These are phyloP conservation scores for Lacanobia wlatinum DNA, from an alignment of 2,888 invertebrate genomes.

Conservation along the genomic window DNA sequence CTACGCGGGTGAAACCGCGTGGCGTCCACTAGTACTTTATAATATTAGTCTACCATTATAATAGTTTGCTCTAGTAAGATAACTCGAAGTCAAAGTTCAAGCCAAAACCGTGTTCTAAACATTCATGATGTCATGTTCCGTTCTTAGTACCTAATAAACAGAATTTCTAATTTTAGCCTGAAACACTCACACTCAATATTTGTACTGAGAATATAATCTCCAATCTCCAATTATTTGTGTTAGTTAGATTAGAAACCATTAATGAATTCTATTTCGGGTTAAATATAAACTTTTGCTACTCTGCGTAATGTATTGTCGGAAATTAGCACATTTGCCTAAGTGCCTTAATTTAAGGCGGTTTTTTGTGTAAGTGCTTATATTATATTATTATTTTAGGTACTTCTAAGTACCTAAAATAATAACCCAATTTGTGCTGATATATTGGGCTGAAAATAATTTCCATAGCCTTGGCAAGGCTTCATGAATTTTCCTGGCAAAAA, in stretches of 20 bases:
- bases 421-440: too few species aligned
- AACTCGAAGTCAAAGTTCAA: constrained; percentile 44
- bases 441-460: too few species aligned
- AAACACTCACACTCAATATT: constrained; percentile 11
- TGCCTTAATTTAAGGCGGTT: too few species aligned
- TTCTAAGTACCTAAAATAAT: too few species aligned
- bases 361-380: too few species aligned
- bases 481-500: too few species aligned
- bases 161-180: constrained; percentile 35
- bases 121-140: constrained; percentile 40
- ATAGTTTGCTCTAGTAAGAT: constrained; percentile 16
- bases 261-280: constrained; percentile 17
- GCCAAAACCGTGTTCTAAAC: background rate
- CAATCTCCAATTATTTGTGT: constrained; percentile 25
- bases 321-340: background rate
- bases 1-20: too few species aligned
- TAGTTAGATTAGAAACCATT: constrained; percentile 9
- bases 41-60: background rate
- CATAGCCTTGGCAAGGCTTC: too few species aligned
- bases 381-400: too few species aligned
- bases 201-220: too few species aligned
- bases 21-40: too few species aligned
- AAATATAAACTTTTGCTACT: constrained; percentile 14
- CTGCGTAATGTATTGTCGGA: background rate
- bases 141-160: constrained; percentile 26